Evolutionary conservation across 2,113 vertebrate genomes (phyloP).

Genomic region (Panurus biarmicus): DNA sequence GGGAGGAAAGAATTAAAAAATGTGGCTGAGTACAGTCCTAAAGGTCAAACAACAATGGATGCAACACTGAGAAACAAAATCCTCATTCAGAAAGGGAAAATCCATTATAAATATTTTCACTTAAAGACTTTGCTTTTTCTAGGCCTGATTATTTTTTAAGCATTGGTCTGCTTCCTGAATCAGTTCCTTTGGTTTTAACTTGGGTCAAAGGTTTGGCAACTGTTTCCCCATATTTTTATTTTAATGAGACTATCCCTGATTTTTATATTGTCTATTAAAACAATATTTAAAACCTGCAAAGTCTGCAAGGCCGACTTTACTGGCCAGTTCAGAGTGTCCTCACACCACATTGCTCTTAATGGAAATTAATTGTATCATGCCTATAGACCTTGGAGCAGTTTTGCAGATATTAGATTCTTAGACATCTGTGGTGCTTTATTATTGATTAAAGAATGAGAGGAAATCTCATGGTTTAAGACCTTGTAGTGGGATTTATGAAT

Average conservation of each 20-base stretch:
- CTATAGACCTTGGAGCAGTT: slow-evolving; percentile 28
- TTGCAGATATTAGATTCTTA: slow-evolving; percentile 21
- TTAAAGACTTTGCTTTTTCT: neutral
- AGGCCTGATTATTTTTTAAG: neutral
- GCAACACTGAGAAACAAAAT: neutral
- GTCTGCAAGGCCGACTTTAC: neutral
- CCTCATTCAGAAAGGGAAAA: neutral
- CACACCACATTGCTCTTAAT: neutral
- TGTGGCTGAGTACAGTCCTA: neutral
- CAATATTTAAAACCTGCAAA: neutral
- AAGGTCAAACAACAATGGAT: neutral
- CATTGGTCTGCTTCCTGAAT: neutral
- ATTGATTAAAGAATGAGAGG: slow-evolving; percentile 33
- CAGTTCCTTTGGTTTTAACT: neutral
- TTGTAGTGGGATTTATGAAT: slow-evolving; percentile 41
- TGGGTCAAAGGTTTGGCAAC: neutral
- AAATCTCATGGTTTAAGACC: slow-evolving; percentile 23
- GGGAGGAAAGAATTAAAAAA: neutral
- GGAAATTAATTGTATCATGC: neutral
- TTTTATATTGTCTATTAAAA: slow-evolving; percentile 5
- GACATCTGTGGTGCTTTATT: slow-evolving; percentile 19
- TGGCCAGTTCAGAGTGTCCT: neutral
- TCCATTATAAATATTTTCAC: neutral
- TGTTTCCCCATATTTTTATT: neutral
- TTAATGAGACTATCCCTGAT: neutral